Percentiles rank a stretch among this genome's conserved stretches.
Conservation (phyloP, 2,113 vertebrate species). For the Passer domesticus region DNA sequence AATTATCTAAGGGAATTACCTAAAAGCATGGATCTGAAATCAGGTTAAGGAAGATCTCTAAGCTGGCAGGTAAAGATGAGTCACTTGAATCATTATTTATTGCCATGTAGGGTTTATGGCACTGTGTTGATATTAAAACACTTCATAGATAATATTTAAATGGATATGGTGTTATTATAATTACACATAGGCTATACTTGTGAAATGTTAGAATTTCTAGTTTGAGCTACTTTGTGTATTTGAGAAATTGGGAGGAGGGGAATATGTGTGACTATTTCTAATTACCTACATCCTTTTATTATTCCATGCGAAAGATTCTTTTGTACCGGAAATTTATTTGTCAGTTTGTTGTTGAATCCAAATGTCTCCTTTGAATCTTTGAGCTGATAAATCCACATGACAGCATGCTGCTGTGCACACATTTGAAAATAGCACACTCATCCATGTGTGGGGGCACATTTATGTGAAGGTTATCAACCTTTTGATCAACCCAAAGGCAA, state of each 20-base stretch:
- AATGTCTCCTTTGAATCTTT: background rate
- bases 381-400: background rate
- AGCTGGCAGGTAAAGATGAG: background rate
- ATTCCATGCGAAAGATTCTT: background rate
- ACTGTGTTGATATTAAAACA: background rate
- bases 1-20: background rate
- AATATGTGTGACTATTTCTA: background rate
- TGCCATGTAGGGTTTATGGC: background rate
- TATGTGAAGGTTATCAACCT: background rate
- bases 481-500: background rate
- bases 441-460: background rate
- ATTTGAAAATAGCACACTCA: background rate
- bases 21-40: background rate
- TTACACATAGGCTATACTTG: background rate
- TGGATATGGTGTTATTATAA: background rate
- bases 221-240: background rate
- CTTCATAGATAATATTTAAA: background rate
- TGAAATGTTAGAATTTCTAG: background rate
- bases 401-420: background rate
- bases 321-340: background rate
- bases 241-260: background rate
- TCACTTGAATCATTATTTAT: background rate
- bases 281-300: background rate
- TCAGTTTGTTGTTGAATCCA: background rate
- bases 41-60: background rate